Percentiles rank a stretch among this genome's conserved stretches.
Conservation (phyloP, 2,888 invertebrate species). For the Tortrix viridana region DNA sequence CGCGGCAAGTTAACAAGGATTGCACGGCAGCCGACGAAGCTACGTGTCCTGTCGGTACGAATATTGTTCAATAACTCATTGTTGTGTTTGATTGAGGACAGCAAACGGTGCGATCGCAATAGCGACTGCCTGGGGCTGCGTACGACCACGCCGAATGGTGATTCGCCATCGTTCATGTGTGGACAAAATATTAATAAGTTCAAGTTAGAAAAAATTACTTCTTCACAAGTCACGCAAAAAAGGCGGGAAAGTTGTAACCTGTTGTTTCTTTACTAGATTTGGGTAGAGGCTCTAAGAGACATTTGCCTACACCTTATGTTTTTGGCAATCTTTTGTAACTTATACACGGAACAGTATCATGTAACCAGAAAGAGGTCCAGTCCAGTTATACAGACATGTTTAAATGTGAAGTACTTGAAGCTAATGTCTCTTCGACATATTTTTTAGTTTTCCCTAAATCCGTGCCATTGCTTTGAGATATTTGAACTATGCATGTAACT, state of each 20-base stretch:
- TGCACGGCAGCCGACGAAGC: slow-evolving; percentile 33
- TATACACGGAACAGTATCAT: too few relatives aligned
- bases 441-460: too few relatives aligned
- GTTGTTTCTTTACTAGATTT: too few relatives aligned
- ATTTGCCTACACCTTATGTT: too few relatives aligned
- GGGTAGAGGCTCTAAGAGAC: too few relatives aligned
- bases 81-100: slow-evolving; percentile 72
- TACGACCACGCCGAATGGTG: slow-evolving; percentile 63
- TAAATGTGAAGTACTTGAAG: too few relatives aligned
- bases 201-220: slow-evolving; percentile 40
- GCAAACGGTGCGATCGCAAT: slow-evolving; percentile 75
- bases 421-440: too few relatives aligned
- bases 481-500: too few relatives aligned
- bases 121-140: slow-evolving; percentile 63
- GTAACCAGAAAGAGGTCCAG: too few relatives aligned
- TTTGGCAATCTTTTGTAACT: too few relatives aligned
- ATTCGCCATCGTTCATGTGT: slow-evolving; percentile 64
- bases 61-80: slow-evolving; percentile 70
- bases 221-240: neutral
- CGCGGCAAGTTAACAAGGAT: slow-evolving; percentile 21
- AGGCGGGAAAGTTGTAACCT: neutral
- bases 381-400: too few relatives aligned
- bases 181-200: slow-evolving; percentile 76
- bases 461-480: too few relatives aligned
- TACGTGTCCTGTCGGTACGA: slow-evolving; percentile 56